Base-by-base conservation (phyloP, 2,888 invertebrate genomes). In the Tineola bisselliella region DNA sequence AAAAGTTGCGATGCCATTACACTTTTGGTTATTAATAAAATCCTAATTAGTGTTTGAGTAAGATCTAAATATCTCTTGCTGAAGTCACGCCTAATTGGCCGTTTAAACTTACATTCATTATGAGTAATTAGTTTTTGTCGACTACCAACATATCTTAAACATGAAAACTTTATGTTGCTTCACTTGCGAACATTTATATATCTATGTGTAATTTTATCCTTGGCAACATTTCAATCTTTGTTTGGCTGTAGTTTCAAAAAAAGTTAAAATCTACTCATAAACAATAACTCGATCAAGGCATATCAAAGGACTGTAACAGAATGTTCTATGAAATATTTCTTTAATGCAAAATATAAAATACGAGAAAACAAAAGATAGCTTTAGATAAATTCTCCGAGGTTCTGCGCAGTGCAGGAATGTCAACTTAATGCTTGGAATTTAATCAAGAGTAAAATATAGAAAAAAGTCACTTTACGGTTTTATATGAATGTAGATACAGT, bases 11-110 rank as follows among this genome's bases (percentile, higher is more conserved):
- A 25, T 25, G n/a, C n/a, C n/a, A n/a, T 17, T 11, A 12, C 15
- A 52, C 10, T 15, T 11, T 18, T 18, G 6, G 25, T 25, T 19
- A 13, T 11, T 54, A 25, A 38, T 54, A 38, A 58, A 58, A 44
- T 30, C 12, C 54, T 68, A 66, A 67, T 64, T 63, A 66, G 61
- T 59, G 63, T 61, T 64, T 64, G 63, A 65, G 59, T 64, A 60
- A 57, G 61, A 65, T 66, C 56, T 61, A 57, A 57, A 25, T 57
- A 68, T 63, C 64, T 63, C 60, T 57, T 63, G 56, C 60, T 48
- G 15, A 1, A 15, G 12, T 12, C 12, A 15, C 48, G 8, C 5
- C 44, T 44, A 44, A 44, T 44, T 44, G 8, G 8, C 1, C 18
- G 15, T 48, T 5, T 48, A 5, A 15, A 5, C 12, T 48, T 13